A percentile compares a stretch with the other conserved stretches of the same genome.
These are phyloP conservation scores for Channa maculata DNA, from an alignment of 2,113 vertebrate genomes.

Conservation along the genomic window DNA sequence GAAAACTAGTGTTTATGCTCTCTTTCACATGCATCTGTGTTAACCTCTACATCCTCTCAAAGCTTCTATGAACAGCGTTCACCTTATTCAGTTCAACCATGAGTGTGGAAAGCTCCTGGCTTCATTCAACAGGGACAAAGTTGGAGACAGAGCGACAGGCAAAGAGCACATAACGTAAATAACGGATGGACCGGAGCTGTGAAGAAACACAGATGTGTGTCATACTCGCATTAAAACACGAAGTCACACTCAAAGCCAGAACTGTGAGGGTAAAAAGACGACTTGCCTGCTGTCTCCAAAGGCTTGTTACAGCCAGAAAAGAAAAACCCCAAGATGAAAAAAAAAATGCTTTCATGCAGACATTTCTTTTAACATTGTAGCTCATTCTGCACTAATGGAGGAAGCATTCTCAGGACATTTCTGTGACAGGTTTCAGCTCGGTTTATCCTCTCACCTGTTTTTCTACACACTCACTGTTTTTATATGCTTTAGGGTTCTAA, in stretches of 20 bases:
- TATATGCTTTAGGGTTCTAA: constrained; percentile 64
- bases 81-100: constrained; percentile 34
- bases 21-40: constrained; percentile 32
- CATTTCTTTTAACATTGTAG: constrained; percentile 75
- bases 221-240: constrained; percentile 49
- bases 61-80: constrained; percentile 52
- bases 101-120: constrained; percentile 49
- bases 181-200: constrained; percentile 54
- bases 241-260: constrained; percentile 43
- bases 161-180: constrained; percentile 31
- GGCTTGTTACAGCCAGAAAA: constrained; percentile 66
- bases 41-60: constrained; percentile 36
- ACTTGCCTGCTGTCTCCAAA: constrained; percentile 67
- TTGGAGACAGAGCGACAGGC: constrained; percentile 16
- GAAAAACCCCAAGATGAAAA: constrained; percentile 40
- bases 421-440: constrained; percentile 72
- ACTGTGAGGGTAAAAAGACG: constrained; percentile 27
- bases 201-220: constrained; percentile 50
- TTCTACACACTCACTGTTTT: constrained; percentile 60
- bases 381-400: constrained; percentile 75
- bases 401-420: constrained; percentile 84
- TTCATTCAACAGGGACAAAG: constrained; percentile 21
- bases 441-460: constrained; percentile 57
- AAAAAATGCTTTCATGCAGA: constrained; percentile 46
- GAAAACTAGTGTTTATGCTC: constrained; percentile 18